Percentiles rank a stretch among this genome's conserved stretches.
phyloP scores from a whole-genome alignment of 2,888 invertebrate genomes.

The Hermaeophaga mercurialis region DNA sequence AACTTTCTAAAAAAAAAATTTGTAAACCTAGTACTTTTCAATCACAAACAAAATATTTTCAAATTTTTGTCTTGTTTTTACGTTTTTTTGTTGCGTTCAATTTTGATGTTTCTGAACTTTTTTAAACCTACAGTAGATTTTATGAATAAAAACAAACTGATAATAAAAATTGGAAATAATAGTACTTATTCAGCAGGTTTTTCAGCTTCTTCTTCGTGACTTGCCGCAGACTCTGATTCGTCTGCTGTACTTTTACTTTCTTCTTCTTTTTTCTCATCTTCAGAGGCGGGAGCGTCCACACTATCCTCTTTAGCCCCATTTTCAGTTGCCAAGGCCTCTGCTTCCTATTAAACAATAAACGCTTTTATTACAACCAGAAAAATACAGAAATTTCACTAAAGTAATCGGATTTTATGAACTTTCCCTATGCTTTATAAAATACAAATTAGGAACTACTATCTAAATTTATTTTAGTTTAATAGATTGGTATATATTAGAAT shows the following conservation, averaged over 20 bases:
- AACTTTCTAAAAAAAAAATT: slow-evolving; percentile 23
- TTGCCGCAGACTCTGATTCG: slow-evolving; percentile 40
- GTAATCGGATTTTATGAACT: too few species aligned
- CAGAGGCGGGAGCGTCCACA: slow-evolving; percentile 49
- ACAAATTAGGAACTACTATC: too few species aligned
- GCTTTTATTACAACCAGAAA: too few species aligned
- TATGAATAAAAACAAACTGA: slow-evolving; percentile 42
- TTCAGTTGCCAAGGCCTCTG: slow-evolving; percentile 48
- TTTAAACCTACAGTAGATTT: slow-evolving; percentile 47
- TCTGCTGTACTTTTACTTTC: slow-evolving; percentile 43
- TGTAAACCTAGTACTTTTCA: slow-evolving; percentile 30
- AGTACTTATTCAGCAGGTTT: slow-evolving; percentile 52
- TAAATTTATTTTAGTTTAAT: too few species aligned
- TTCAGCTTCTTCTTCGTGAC: slow-evolving; percentile 47
- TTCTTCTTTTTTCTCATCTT: slow-evolving; percentile 49
- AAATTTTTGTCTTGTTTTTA: slow-evolving; percentile 34
- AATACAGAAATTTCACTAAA: too few species aligned
- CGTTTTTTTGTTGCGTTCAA: slow-evolving; percentile 28
- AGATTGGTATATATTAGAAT: too few species aligned
- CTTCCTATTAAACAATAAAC: slow-evolving; percentile 36
- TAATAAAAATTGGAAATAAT: slow-evolving; percentile 37
- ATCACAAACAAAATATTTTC: slow-evolving; percentile 35
- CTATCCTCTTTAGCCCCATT: slow-evolving; percentile 55
- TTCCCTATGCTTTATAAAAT: too few species aligned
- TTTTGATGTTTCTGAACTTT: slow-evolving; percentile 31